Percentiles rank a stretch among this genome's conserved stretches.
phyloP scores from a whole-genome alignment of 2,888 invertebrate species.

The Pinctada fucata region DNA sequence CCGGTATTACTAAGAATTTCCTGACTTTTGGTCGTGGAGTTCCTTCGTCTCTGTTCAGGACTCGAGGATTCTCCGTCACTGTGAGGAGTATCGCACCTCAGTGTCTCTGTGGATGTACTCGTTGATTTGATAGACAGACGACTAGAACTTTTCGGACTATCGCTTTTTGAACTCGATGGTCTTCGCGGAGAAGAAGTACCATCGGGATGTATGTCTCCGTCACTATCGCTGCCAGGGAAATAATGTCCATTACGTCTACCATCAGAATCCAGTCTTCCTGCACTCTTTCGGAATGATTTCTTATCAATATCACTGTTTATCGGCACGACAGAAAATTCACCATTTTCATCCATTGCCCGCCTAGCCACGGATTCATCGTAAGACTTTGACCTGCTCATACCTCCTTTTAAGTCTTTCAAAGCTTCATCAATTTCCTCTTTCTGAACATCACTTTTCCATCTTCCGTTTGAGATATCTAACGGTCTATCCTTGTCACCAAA shows the following conservation, averaged over 20 bases:
- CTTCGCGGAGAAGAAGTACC: conserved; percentile 55
- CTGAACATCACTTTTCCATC: conserved; percentile 70
- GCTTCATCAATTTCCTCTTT: conserved; percentile 67
- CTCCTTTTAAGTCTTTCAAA: conserved; percentile 59
- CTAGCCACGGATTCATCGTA: conserved; percentile 70
- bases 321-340: conserved; percentile 39
- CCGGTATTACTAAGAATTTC: conserved; percentile 15
- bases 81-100: conserved; percentile 58
- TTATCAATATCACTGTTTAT: conserved; percentile 35
- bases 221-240: conserved; percentile 66
- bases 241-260: conserved; percentile 63
- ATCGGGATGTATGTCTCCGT: conserved; percentile 59
- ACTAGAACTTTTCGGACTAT: conserved; percentile 66
- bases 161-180: conserved; percentile 62
- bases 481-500: conserved; percentile 66
- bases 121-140: conserved; percentile 67
- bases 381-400: conserved; percentile 70
- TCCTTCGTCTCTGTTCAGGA: conserved; percentile 57
- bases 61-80: conserved; percentile 63
- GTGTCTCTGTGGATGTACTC: conserved; percentile 70
- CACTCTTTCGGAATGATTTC: conserved; percentile 55
- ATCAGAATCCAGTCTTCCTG: conserved; percentile 58
- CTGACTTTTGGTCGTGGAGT: conserved; percentile 36
- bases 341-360: conserved; percentile 53
- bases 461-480: conserved; percentile 47